Conservation (phyloP, 1,140 invertebrate species). For the Drosophila arizonae region DNA sequence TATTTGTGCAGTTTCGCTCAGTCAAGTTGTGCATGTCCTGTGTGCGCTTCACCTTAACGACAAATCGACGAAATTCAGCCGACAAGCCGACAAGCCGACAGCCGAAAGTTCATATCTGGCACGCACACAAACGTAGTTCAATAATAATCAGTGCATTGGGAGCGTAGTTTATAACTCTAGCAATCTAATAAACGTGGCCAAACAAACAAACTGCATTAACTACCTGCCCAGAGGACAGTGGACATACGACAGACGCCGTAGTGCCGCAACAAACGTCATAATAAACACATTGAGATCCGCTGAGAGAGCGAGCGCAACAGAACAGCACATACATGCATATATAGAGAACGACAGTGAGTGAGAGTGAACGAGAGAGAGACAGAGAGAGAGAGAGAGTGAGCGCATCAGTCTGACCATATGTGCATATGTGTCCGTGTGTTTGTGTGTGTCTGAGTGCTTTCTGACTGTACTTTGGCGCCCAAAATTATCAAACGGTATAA, state of each 20-base stretch:
- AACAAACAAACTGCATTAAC: slow-evolving; percentile 52
- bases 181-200: slow-evolving; percentile 31
- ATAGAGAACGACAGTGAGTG: neutral
- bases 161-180: neutral
- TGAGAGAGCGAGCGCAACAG: neutral
- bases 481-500: slow-evolving; percentile 50
- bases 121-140: neutral
- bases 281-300: slow-evolving; percentile 24
- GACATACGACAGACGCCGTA: slow-evolving; percentile 12
- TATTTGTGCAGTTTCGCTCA: slow-evolving; percentile 79
- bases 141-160: neutral
- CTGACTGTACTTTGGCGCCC: slow-evolving; percentile 74
- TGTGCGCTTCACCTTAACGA: slow-evolving; percentile 53
- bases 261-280: slow-evolving; percentile 57
- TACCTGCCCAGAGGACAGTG: slow-evolving; percentile 22
- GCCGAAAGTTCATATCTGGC: slow-evolving; percentile 10
- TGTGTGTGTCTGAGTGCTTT: slow-evolving; percentile 5
- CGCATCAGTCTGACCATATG: slow-evolving; percentile 6
- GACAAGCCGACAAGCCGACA: neutral
- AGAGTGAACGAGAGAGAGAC: neutral
- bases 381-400: slow-evolving; percentile 13
- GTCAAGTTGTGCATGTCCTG: slow-evolving; percentile 72
- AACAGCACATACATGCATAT: too few relatives aligned
- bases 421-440: neutral
- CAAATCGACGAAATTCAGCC: slow-evolving; percentile 36